Evolutionary conservation across 92 coral and sea anemone species (phyloP).

Genomic region (Siderastrea radians): DNA sequence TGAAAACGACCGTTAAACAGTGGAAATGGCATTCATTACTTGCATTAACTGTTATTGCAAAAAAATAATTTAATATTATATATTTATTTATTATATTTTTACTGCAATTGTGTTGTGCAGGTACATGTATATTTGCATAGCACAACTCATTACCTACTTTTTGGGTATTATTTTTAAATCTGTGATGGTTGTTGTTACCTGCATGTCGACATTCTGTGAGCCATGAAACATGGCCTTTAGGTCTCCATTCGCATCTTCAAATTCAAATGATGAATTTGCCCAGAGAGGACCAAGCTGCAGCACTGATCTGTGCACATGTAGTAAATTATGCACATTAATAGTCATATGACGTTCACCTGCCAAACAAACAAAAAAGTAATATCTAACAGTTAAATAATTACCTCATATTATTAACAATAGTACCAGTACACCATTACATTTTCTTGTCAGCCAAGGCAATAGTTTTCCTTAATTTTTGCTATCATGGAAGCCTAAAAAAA

Average conservation of each 20-base stretch:
- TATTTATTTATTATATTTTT: too few species aligned
- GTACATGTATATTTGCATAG: background rate
- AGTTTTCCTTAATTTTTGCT: too few species aligned
- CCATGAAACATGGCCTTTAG: slow-evolving; percentile 37
- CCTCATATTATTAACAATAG: too few species aligned
- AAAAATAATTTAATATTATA: too few species aligned
- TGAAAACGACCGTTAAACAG: too few species aligned
- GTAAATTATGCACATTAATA: slow-evolving; percentile 38
- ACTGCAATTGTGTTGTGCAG: too few species aligned
- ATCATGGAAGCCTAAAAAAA: too few species aligned
- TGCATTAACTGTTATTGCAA: too few species aligned
- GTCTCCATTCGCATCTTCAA: slow-evolving; percentile 52
- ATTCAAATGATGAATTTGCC: slow-evolving; percentile 42
- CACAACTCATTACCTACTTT: background rate
- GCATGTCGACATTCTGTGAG: slow-evolving; percentile 41
- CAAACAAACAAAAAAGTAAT: slow-evolving; percentile 6
- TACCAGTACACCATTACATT: too few species aligned
- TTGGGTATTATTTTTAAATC: too few species aligned
- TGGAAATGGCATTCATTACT: too few species aligned
- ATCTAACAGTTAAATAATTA: slow-evolving; percentile 13
- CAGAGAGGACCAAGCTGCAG: slow-evolving; percentile 48
- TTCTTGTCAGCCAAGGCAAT: too few species aligned
- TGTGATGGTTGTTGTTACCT: slow-evolving; percentile 21
- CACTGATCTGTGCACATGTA: slow-evolving; percentile 27
- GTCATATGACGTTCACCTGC: slow-evolving; percentile 51